Evolutionary conservation across 1,140 invertebrate genomes (phyloP), one percentile per base, ranked within the genome.

Genomic region (Eupristina koningsbergeri): DNA sequence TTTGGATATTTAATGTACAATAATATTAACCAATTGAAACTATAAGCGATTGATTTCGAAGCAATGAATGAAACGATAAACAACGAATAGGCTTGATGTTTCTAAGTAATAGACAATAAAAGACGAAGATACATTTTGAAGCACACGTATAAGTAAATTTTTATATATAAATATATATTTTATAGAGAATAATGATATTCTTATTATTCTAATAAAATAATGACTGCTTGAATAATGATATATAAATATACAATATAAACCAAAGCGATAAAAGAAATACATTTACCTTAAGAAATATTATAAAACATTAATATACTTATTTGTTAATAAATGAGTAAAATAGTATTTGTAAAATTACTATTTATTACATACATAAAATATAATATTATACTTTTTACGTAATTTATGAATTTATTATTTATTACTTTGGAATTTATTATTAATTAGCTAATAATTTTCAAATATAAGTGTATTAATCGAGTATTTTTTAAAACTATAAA

Each of bases 1-100:
- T 76, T 76, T 61, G 2, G 29, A 76, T 11, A 76, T 76, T 76
- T 76, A 76, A 74, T 22, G 31, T 36, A 58, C 5, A 3, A 58
- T 6, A 36, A 76, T 58, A 76, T 19, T 36, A 76, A 61, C 6
- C 0, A 36, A 58, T 71, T 22, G 7, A 61, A 19, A 76, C 17
- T 58, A 5, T 39, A 36, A 76, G 45, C 31, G 39, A 50, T 29
- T 15, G n/a, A 74, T 45, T 41, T 74, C n/a, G 45, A 74, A 76
- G 47, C 31, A 61, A 76, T 76, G 50, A 61, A 8, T 34, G 22
- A 19, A 13, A 61, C 74, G 19, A 74, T 29, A 74, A 74, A 19
- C 71, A 74, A 29, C 8, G 9, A 29, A 29, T 47, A 15, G 6
- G 13, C n/a, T 47, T 74, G 13, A 26, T 29, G 13, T 71, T 13